These are phyloP conservation scores for Sminthurides bifidus DNA, from an alignment of 1,140 invertebrate genomes.

Conservation along the genomic window DNA sequence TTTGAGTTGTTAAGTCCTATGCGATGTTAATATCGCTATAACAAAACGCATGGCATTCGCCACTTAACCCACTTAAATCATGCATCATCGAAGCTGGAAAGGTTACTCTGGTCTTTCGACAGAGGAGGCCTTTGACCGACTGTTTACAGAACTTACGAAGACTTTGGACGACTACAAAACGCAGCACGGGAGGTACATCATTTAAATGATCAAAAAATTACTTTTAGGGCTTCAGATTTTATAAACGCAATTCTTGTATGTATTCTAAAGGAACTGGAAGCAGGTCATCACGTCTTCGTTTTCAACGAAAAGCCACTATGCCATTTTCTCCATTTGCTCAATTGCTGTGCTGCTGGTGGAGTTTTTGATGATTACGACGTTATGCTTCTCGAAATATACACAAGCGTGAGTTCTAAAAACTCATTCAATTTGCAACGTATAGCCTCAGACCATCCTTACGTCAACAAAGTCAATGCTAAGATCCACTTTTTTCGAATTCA, in stretches of 20 bases:
- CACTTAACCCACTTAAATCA: too few species aligned
- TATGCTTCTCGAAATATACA: slow-evolving; percentile 21
- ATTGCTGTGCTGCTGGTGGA: slow-evolving; percentile 21
- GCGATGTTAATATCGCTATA: too few species aligned
- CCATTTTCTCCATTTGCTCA: slow-evolving; percentile 24
- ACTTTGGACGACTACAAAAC: slow-evolving; percentile 10
- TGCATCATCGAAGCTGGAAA: not conserved
- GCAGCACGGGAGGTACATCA: slow-evolving; percentile 17
- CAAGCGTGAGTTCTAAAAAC: slow-evolving; percentile 13
- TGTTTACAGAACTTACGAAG: slow-evolving; percentile 15
- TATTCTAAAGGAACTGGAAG: slow-evolving; percentile 22
- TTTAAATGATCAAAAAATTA: not conserved
- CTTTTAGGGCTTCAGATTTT: not conserved
- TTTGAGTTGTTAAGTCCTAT: too few species aligned
- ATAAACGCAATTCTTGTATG: not conserved
- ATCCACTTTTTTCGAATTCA: not conserved
- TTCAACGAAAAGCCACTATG: slow-evolving; percentile 21
- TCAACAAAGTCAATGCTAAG: not conserved
- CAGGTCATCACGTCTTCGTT: slow-evolving; percentile 23
- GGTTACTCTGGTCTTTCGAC: slow-evolving; percentile 16
- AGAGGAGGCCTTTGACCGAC: slow-evolving; percentile 26
- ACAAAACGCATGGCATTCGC: too few species aligned
- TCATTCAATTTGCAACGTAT: not conserved
- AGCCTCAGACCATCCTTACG: too few species aligned
- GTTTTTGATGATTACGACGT: slow-evolving; percentile 20